A percentile compares a stretch with the other conserved stretches of the same genome.
These are phyloP conservation scores for Ciconia boyciana DNA, from an alignment of 2,113 vertebrate genomes.

Conservation along the genomic window DNA sequence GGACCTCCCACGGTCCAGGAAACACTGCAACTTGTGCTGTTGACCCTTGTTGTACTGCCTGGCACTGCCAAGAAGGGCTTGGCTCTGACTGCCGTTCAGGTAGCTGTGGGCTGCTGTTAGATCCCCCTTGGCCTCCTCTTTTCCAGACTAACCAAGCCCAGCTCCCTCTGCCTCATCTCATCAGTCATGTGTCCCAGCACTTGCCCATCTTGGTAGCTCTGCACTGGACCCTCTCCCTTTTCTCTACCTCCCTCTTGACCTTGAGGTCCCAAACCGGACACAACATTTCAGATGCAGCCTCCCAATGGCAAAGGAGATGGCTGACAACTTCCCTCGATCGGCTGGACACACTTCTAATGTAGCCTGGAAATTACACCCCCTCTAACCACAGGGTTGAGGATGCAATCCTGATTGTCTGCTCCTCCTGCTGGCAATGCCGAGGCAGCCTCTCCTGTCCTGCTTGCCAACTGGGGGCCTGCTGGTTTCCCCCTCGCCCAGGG, in stretches of 20 bases:
- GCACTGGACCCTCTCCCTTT: neutral
- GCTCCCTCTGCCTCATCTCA: neutral
- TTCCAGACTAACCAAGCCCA: neutral
- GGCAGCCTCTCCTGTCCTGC: too few relatives aligned
- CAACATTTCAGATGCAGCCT: neutral
- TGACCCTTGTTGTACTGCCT: neutral
- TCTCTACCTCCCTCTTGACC: neutral
- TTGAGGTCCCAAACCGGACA: neutral
- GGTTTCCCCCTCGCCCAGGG: neutral
- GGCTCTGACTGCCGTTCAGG: neutral
- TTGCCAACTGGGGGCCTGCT: neutral
- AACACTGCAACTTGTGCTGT: neutral
- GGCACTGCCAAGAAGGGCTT: neutral
- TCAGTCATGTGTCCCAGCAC: neutral
- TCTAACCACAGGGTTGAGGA: neutral
- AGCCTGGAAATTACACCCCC: neutral
- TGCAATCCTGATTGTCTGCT: accelerated
- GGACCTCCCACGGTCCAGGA: neutral
- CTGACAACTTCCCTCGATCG: accelerated
- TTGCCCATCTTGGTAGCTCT: neutral
- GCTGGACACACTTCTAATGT: neutral
- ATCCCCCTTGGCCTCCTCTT: neutral
- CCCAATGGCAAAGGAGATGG: neutral
- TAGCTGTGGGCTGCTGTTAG: neutral
- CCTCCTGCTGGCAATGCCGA: neutral